Evolutionary conservation across 2,888 invertebrate genomes (phyloP).

Genomic region (Tachina grossa): DNA sequence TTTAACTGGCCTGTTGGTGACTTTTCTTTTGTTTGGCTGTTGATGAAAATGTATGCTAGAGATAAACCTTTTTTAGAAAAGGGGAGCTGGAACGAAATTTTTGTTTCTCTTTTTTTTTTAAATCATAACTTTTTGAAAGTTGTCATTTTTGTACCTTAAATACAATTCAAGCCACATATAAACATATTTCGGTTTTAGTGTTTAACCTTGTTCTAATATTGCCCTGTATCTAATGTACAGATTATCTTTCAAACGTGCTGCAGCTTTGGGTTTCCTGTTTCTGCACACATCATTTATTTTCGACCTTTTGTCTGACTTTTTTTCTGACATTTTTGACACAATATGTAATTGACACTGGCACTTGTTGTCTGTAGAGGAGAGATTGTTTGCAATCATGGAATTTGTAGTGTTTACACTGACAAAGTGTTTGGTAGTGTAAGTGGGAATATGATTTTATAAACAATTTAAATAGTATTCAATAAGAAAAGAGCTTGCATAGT

Average conservation of each 20-base stretch:
- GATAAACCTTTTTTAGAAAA: background rate
- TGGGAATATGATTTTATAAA: background rate
- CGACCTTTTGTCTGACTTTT: conserved; percentile 43
- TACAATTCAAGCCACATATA: background rate
- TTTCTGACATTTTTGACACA: conserved; percentile 80
- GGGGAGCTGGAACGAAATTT: background rate
- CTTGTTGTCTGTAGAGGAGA: conserved; percentile 70
- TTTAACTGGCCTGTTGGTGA: conserved; percentile 43
- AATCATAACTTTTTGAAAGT: background rate
- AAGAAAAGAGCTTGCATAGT: too few relatives aligned
- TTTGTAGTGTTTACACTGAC: conserved; percentile 24
- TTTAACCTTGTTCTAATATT: background rate
- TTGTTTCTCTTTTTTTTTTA: background rate
- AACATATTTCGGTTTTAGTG: background rate
- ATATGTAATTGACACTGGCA: conserved; percentile 80
- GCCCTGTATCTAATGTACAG: conserved; percentile 5
- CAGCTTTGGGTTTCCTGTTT: background rate
- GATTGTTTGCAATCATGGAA: background rate
- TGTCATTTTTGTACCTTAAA: conserved; percentile 13
- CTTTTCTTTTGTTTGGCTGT: background rate
- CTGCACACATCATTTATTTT: conserved; percentile 51
- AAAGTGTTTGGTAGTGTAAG: background rate
- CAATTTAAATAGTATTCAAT: too few relatives aligned
- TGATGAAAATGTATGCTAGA: background rate
- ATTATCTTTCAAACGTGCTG: conserved; percentile 30